Evolutionary conservation across 2,888 invertebrate genomes (phyloP).

Genomic region (Spatulosminthurus flaviceps): DNA sequence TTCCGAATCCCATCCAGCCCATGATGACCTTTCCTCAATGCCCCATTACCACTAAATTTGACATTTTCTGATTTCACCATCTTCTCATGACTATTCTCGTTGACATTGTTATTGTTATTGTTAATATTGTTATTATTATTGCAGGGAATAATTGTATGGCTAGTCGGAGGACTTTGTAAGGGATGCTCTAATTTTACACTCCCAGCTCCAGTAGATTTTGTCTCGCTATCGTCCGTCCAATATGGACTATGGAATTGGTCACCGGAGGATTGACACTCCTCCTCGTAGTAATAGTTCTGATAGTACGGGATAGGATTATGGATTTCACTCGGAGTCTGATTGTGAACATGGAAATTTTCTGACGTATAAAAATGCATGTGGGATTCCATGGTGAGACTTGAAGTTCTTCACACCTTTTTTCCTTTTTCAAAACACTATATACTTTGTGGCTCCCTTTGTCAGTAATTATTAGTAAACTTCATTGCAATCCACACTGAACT

Average conservation of each 20-base stretch:
- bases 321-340: constrained; percentile 29
- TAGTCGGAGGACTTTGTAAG: constrained; percentile 1
- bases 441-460: too few species aligned
- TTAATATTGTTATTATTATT: too few species aligned
- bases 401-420: background rate
- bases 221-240: constrained; percentile 57
- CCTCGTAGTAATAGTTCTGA: constrained; percentile 40
- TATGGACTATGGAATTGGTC: constrained; percentile 50
- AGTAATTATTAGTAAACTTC: too few species aligned
- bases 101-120: constrained; percentile 11
- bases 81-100: constrained; percentile 9
- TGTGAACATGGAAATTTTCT: constrained; percentile 38
- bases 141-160: background rate
- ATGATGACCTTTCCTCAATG: background rate
- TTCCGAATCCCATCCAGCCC: constrained; percentile 37
- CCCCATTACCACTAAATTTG: background rate
- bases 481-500: too few species aligned
- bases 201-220: constrained; percentile 41
- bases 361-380: constrained; percentile 29
- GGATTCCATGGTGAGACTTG: constrained; percentile 20
- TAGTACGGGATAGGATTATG: constrained; percentile 45
- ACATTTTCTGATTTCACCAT: background rate
- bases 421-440: background rate
- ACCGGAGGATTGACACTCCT: constrained; percentile 47
- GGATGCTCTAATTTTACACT: constrained; percentile 30